Percentiles rank a stretch among this genome's conserved stretches.
Conservation (phyloP, 2,113 vertebrate genomes). For the Hoplias malabaricus region DNA sequence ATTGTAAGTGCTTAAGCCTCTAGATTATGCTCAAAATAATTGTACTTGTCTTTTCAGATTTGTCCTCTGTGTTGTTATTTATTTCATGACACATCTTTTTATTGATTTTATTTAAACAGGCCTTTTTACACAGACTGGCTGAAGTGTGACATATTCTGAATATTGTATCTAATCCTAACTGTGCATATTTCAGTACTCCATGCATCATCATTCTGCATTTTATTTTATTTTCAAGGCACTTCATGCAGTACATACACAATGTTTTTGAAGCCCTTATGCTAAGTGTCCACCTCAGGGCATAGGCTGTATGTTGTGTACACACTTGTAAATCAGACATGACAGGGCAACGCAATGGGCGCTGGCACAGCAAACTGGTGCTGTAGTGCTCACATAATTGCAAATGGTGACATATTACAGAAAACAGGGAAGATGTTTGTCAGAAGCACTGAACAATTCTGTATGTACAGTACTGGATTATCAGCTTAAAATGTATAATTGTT, state of each 20-base stretch:
- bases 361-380: slow-evolving; percentile 20
- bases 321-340: neutral
- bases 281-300: slow-evolving; percentile 9
- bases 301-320: neutral
- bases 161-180: neutral
- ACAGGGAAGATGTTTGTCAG: neutral
- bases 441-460: slow-evolving; percentile 40
- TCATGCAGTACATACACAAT: slow-evolving; percentile 9
- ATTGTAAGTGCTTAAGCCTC: neutral
- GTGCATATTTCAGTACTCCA: slow-evolving; percentile 3
- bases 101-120: neutral
- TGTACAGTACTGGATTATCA: slow-evolving; percentile 2
- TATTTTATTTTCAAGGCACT: neutral
- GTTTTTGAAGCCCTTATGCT: neutral
- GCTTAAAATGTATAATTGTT: neutral
- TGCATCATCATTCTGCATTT: neutral
- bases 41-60: neutral
- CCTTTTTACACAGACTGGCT: neutral
- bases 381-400: neutral
- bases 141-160: slow-evolving; percentile 16
- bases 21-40: neutral
- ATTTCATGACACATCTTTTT: slow-evolving; percentile 3
- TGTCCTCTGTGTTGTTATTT: slow-evolving; percentile 11
- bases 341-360: neutral
- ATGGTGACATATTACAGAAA: slow-evolving; percentile 7